Conservation (phyloP, 2,113 vertebrate species). For the Hemibagrus wyckioides region DNA sequence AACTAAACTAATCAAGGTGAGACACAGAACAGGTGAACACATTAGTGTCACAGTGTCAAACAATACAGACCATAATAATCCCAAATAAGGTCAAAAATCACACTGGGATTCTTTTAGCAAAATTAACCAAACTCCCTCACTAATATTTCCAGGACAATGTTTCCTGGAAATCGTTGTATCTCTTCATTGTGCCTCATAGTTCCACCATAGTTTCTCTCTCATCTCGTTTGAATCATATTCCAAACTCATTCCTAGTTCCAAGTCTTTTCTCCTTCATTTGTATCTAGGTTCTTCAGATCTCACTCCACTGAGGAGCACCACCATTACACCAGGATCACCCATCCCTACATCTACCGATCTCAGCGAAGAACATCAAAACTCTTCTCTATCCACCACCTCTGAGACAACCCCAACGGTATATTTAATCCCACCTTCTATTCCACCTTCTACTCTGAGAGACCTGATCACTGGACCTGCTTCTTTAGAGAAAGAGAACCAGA, state of each 20-base stretch:
- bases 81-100: not conserved
- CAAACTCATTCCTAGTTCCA: not conserved
- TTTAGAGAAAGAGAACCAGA: slow-evolving; percentile 56
- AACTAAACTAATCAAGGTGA: not conserved
- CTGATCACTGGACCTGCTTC: slow-evolving; percentile 46
- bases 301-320: slow-evolving; percentile 13
- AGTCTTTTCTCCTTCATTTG: not conserved
- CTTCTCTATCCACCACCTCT: slow-evolving; percentile 11
- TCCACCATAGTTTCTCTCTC: not conserved
- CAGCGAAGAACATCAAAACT: slow-evolving; percentile 37
- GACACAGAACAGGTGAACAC: not conserved
- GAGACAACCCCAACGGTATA: not conserved
- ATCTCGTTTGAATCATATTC: not conserved
- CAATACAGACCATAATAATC: not conserved
- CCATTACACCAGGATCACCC: slow-evolving; percentile 23
- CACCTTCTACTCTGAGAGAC: slow-evolving; percentile 13
- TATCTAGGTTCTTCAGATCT: slow-evolving; percentile 11
- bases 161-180: not conserved
- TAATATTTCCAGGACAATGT: not conserved
- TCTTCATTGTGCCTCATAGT: too few relatives aligned
- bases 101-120: not conserved
- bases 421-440: not conserved
- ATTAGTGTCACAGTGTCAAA: not conserved
- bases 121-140: not conserved
- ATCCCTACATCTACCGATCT: slow-evolving; percentile 21